A percentile compares a stretch with the other conserved stretches of the same genome.
These are phyloP conservation scores for Hormaphis cornu DNA, from an alignment of 1,140 invertebrate species.

Conservation along the genomic window DNA sequence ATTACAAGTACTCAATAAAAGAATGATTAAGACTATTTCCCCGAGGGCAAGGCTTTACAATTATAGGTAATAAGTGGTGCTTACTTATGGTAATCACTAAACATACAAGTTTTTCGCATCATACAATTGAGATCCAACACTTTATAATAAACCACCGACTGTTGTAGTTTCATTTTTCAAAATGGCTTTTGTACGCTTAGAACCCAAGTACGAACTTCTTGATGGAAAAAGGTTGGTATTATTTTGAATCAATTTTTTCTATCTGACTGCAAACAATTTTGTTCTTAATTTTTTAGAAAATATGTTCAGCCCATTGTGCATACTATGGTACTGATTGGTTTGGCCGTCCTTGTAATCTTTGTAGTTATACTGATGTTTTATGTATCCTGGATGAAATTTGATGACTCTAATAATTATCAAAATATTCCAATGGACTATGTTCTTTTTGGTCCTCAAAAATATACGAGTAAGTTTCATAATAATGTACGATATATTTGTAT, in stretches of 20 bases:
- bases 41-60: no score
- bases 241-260: neutral
- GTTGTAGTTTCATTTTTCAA: no score
- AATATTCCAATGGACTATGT: constrained; percentile 6
- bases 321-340: neutral
- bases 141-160: no score
- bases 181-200: neutral
- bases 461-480: constrained; percentile 16
- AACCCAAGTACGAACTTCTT: constrained; percentile 13
- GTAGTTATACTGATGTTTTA: constrained; percentile 9
- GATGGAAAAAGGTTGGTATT: constrained; percentile 26
- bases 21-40: no score
- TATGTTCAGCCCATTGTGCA: constrained; percentile 13
- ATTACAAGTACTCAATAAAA: no score
- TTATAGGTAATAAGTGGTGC: no score
- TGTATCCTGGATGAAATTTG: constrained; percentile 18
- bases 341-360: neutral
- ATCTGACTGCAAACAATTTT: neutral
- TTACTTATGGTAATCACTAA: no score
- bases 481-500: neutral
- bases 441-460: constrained; percentile 3
- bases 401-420: neutral
- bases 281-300: neutral
- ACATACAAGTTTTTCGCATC: no score
- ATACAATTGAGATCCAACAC: no score